These are phyloP conservation scores for Azorinus chamasolen DNA, from an alignment of 2,888 invertebrate species.

Conservation along the genomic window DNA sequence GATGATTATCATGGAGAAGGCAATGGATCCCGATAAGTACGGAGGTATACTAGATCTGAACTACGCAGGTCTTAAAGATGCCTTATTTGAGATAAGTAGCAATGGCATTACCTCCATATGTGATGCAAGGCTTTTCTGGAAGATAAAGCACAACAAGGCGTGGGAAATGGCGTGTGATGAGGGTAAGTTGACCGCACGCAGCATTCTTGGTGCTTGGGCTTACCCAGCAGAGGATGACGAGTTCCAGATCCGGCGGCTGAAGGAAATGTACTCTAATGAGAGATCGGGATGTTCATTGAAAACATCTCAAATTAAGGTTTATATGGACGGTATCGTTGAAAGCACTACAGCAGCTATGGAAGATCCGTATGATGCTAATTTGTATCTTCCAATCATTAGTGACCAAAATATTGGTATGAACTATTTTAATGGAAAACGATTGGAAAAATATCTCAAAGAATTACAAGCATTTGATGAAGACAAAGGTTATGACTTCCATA, in stretches of 20 bases:
- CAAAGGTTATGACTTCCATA: constrained; percentile 52
- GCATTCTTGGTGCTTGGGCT: too few species aligned
- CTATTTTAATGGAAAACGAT: constrained; percentile 34
- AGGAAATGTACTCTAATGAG: too few species aligned
- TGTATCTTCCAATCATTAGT: constrained; percentile 31
- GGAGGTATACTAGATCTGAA: too few species aligned
- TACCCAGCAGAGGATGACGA: too few species aligned
- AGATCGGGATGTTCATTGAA: constrained; percentile 17
- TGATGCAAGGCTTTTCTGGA: constrained; percentile 52
- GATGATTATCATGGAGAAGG: constrained; percentile 38
- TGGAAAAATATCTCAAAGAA: constrained; percentile 36
- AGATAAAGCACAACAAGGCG: constrained; percentile 29
- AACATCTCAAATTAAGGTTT: constrained; percentile 50
- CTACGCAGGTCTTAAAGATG: too few species aligned
- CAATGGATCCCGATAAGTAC: constrained; percentile 17
- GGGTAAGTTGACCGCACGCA: too few species aligned
- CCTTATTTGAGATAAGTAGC: too few species aligned
- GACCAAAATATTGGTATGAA: constrained; percentile 53
- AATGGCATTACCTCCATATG: constrained; percentile 27
- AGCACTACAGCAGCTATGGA: constrained; percentile 56
- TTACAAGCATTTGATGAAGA: constrained; percentile 37
- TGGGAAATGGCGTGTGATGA: constrained; percentile 15
- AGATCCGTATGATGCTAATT: constrained; percentile 26
- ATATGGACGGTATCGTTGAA: constrained; percentile 51
- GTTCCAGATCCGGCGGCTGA: too few species aligned